Evolutionary conservation across 2,888 invertebrate genomes (phyloP).

Genomic region (Apamea epomidion): DNA sequence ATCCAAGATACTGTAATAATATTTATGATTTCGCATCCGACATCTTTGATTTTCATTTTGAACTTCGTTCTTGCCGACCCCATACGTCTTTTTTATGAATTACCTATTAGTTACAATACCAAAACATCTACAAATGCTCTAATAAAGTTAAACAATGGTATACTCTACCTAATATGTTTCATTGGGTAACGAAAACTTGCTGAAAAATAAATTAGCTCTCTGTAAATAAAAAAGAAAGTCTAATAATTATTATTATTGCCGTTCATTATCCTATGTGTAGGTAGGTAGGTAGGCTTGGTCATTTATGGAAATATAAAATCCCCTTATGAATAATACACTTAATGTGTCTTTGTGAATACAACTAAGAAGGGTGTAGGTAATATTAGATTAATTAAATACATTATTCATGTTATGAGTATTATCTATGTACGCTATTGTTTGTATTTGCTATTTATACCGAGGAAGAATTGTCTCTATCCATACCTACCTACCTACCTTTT

Average conservation of each 20-base stretch:
- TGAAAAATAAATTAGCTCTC: not conserved
- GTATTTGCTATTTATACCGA: not conserved
- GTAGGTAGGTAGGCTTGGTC: no score
- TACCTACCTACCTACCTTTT: not conserved
- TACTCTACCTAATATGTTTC: not conserved
- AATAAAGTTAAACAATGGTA: not conserved
- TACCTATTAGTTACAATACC: not conserved
- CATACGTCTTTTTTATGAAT: not conserved
- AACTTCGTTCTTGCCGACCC: no score
- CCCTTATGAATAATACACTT: not conserved
- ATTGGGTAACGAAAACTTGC: not conserved
- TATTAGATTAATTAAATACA: slow-evolving; percentile 15
- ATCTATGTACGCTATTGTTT: not conserved
- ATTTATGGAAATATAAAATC: slow-evolving; percentile 3
- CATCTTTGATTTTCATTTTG: no score
- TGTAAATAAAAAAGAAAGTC: not conserved
- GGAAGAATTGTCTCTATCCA: not conserved
- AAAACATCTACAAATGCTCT: no score
- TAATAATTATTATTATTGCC: not conserved
- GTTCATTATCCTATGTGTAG: not conserved
- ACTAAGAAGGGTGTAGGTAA: not conserved
- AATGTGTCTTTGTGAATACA: not conserved
- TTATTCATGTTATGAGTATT: slow-evolving; percentile 16
- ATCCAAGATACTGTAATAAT: not conserved
- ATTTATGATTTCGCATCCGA: not conserved